Percentiles rank a stretch among this genome's conserved stretches.
These are phyloP conservation scores for Drosophila pseudotakahashii DNA, from an alignment of 2,888 invertebrate genomes.

Conservation along the genomic window DNA sequence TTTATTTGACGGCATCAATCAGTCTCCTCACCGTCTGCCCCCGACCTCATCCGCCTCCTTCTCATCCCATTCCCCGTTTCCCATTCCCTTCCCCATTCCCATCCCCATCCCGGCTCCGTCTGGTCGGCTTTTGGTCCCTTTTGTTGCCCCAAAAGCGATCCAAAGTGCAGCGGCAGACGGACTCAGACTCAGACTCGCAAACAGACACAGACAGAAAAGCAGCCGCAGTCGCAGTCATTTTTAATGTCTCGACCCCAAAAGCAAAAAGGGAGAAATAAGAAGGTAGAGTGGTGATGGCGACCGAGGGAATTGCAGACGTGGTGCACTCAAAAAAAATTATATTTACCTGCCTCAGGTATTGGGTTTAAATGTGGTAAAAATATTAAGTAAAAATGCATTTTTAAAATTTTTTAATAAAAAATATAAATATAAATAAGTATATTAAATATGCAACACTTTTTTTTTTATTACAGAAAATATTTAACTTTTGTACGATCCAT, in stretches of 20 bases:
- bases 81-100: background rate
- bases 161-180: constrained; percentile 66
- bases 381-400: too few species aligned
- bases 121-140: constrained; percentile 53
- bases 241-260: constrained; percentile 66
- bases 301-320: constrained; percentile 9
- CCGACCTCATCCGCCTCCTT: background rate
- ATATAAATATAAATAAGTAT: too few species aligned
- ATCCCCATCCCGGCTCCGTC: constrained; percentile 7
- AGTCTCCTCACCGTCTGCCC: constrained; percentile 46
- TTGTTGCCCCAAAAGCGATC: constrained; percentile 69
- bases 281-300: constrained; percentile 6
- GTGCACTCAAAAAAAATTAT: background rate
- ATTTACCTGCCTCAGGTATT: background rate
- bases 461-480: too few species aligned
- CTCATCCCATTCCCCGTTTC: too few species aligned
- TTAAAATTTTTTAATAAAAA: too few species aligned
- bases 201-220: constrained; percentile 38
- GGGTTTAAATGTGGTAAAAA: background rate
- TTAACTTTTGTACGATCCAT: too few species aligned
- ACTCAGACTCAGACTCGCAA: constrained; percentile 15
- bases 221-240: constrained; percentile 75
- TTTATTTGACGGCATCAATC: constrained; percentile 75
- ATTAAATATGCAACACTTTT: too few species aligned
- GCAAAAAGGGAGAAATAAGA: constrained; percentile 33